Conservation (phyloP, 2,113 vertebrate species). For the Garra rufa region DNA sequence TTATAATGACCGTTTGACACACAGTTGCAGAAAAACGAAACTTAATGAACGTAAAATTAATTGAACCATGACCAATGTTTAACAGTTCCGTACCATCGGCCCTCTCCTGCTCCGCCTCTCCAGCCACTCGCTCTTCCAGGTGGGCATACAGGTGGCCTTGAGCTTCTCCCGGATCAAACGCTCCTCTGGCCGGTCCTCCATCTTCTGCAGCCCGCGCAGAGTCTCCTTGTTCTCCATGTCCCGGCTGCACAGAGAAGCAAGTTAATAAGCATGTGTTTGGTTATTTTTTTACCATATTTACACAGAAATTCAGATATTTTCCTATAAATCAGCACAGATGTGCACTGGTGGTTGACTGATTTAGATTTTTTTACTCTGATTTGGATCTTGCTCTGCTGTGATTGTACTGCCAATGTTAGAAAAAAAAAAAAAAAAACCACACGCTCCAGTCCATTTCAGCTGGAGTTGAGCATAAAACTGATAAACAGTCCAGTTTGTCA, state of each 20-base stretch:
- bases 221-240: conserved; percentile 91
- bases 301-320: neutral
- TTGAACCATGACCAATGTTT: neutral
- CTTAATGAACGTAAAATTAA: neutral
- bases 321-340: neutral
- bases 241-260: conserved; percentile 70
- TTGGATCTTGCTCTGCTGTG: too few species aligned
- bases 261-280: neutral
- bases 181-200: conserved; percentile 91
- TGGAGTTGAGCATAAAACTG: too few species aligned
- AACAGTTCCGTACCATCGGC: conserved; percentile 78
- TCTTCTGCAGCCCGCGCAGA: conserved; percentile 87
- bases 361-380: too few species aligned
- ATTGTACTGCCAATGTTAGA: too few species aligned
- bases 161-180: conserved; percentile 91
- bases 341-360: neutral
- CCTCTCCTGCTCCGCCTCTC: conserved; percentile 85
- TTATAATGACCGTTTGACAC: neutral
- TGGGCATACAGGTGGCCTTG: conserved; percentile 91
- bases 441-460: too few species aligned
- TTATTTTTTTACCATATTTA: neutral
- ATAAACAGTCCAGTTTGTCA: too few species aligned
- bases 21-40: neutral
- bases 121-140: conserved; percentile 92
- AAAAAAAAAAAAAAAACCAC: too few species aligned